Conservation (phyloP, 2,888 invertebrate genomes). For the Drosophila nr. perissopoda region DNA sequence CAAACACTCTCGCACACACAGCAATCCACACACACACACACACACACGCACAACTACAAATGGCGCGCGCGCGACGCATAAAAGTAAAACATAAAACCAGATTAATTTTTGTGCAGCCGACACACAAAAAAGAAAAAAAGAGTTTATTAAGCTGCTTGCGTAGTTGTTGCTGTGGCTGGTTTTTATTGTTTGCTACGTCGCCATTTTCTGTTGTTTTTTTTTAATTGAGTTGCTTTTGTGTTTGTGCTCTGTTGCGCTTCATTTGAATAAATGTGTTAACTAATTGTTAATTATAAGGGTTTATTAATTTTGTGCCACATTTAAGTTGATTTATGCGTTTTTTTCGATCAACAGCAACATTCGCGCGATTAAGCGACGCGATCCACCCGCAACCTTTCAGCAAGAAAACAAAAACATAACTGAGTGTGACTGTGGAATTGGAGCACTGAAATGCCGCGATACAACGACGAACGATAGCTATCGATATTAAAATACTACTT, state of each 20-base stretch:
- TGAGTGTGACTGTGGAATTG: slow-evolving; percentile 37
- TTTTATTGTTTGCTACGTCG: slow-evolving; percentile 68
- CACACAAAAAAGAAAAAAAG: slow-evolving; percentile 40
- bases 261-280: not conserved
- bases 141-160: slow-evolving; percentile 71
- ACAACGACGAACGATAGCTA: not conserved
- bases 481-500: slow-evolving; percentile 11
- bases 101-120: slow-evolving; percentile 73
- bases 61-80: slow-evolving; percentile 64
- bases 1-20: slow-evolving; percentile 35
- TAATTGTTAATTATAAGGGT: slow-evolving; percentile 15
- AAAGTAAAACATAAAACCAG: slow-evolving; percentile 78
- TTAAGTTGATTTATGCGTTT: slow-evolving; percentile 32
- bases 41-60: slow-evolving; percentile 33
- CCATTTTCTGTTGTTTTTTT: slow-evolving; percentile 58
- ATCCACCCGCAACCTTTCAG: slow-evolving; percentile 12
- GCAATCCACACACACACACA: slow-evolving; percentile 37
- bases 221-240: slow-evolving; percentile 19
- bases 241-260: not conserved
- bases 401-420: slow-evolving; percentile 67
- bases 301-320: slow-evolving; percentile 31
- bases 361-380: slow-evolving; percentile 35
- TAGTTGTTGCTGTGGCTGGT: slow-evolving; percentile 42
- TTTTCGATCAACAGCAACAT: slow-evolving; percentile 10
- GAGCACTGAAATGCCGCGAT: slow-evolving; percentile 12